Evolutionary conservation across 2,888 invertebrate genomes (phyloP).

Genomic region (Eueremaeus valkanovi): DNA sequence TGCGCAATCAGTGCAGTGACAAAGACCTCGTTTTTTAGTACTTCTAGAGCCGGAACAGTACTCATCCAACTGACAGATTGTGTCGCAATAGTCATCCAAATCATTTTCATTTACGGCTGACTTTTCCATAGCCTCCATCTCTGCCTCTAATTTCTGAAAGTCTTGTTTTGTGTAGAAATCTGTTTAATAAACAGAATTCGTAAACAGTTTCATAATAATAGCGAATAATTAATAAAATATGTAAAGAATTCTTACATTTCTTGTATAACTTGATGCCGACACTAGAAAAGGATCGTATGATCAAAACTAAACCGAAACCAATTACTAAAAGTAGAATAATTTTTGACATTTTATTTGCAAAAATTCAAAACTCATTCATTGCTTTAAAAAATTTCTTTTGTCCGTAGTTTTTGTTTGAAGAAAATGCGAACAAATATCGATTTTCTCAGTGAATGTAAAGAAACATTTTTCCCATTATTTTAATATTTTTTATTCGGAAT

Average conservation of each 20-base stretch:
- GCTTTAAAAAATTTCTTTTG: too few relatives aligned
- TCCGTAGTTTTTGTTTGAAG: too few relatives aligned
- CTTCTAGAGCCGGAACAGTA: neutral
- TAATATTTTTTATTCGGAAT: constrained; percentile 14
- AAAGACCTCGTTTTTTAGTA: neutral
- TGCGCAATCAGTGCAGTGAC: constrained; percentile 19
- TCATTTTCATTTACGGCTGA: neutral
- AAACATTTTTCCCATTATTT: neutral
- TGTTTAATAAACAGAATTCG: neutral
- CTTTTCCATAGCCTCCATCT: neutral
- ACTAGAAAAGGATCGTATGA: neutral
- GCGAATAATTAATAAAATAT: neutral
- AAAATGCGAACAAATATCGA: too few relatives aligned
- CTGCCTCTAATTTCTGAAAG: neutral
- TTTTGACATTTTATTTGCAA: neutral
- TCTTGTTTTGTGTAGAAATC: neutral
- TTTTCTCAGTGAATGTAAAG: neutral
- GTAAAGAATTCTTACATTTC: neutral
- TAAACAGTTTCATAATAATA: neutral
- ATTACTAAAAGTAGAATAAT: neutral
- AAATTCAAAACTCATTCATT: neutral
- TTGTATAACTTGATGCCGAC: neutral
- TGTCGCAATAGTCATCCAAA: constrained; percentile 37
- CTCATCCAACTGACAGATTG: constrained; percentile 36
- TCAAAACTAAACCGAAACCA: neutral